Base-by-base conservation (phyloP, 2,113 vertebrate species). In the Scalopus aquaticus region DNA sequence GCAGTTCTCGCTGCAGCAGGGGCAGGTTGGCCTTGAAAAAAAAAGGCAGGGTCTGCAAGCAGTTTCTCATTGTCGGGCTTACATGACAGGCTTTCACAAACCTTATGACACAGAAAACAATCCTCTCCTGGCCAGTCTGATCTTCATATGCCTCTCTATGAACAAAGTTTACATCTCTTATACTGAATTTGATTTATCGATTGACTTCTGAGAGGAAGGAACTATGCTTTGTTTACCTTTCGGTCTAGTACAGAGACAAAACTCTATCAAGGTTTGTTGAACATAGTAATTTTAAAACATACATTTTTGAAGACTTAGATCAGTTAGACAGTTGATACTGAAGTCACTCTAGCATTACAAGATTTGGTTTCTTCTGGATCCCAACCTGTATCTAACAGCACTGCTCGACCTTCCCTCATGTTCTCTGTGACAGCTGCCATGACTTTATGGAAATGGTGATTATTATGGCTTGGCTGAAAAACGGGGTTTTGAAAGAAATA, bases 1-100 rank as follows among this genome's bases (percentile, higher is more conserved):
- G 98, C 88, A 99, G 97, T 98, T 99, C 99, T 35, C 99, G 98
- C 98, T 99, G 99, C 81, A 99, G 98, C 97, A 99, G 98, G 0
- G 99, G 99, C 11, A 99, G 98, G 97, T 99, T 99, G 91, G 99
- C 99, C 99, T 99, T 96, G 11, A 97, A 97, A 95, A 95, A 72
- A 97, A 88, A 46, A 90, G 67, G 88, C n/a, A 73, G 20, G 30
- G 65, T 28, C n/a, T 1, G 54, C 69, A 64, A 78, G 77, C 32
- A 92, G 92, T 90, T 76, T 73, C 69, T 37, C 8, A 37, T 64
- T n/a, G 49, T 30, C 60, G 73, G 70, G 79, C 69, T 64, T 28
- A 67, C 32, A 26, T 16, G 49, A 77, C 8, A 90, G 26, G 19
- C 39, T 51, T 84, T 90, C 32, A 78, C 19, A 80, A 83, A 81